A percentile compares a stretch with the other conserved stretches of the same genome.
Conservation (phyloP, 2,113 vertebrate genomes). For the Serranochromis macrocephalus region DNA sequence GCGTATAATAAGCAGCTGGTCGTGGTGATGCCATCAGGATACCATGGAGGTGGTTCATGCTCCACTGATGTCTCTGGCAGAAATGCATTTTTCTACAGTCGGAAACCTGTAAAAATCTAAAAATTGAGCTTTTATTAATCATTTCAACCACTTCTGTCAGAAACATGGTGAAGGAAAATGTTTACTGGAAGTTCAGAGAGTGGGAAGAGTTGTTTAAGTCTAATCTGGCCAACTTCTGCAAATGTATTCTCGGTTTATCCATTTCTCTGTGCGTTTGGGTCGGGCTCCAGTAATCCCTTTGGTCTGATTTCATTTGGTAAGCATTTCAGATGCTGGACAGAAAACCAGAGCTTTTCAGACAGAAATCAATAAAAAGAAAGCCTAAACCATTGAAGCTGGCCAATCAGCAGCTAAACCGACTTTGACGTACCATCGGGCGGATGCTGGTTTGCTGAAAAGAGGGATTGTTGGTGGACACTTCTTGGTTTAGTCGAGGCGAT, state of each 20-base stretch:
- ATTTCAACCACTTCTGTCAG: background rate
- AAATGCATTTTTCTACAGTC: accelerated
- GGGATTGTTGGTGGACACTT: slow-evolving; percentile 2
- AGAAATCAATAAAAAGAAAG: background rate
- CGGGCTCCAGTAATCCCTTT: background rate
- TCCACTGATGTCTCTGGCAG: background rate
- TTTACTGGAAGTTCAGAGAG: background rate
- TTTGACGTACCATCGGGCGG: background rate
- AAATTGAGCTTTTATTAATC: background rate
- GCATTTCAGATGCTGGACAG: background rate
- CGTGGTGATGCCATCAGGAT: background rate
- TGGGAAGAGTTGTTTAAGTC: accelerated
- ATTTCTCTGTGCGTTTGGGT: background rate
- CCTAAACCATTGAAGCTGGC: background rate
- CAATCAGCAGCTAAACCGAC: background rate
- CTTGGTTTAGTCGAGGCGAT: background rate
- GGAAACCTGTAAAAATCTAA: background rate
- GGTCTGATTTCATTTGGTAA: background rate
- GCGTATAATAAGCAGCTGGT: background rate
- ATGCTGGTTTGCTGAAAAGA: background rate
- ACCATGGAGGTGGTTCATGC: accelerated
- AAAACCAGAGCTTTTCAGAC: background rate
- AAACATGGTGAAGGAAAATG: background rate
- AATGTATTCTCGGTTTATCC: background rate
- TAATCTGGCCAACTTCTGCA: background rate